Conservation (phyloP, 2,113 vertebrate species). For the Epinephelus fuscoguttatus region DNA sequence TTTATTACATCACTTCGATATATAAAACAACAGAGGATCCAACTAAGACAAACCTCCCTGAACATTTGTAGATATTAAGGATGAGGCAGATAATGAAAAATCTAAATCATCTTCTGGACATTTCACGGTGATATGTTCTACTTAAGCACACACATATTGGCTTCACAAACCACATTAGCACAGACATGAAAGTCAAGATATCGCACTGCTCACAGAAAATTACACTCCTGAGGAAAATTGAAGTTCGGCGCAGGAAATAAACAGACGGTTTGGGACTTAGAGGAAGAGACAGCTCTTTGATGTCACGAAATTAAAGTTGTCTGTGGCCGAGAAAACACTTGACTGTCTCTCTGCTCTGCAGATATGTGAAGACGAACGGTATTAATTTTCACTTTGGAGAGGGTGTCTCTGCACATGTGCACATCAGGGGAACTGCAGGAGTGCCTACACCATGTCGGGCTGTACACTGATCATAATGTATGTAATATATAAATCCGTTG, state of each 20-base stretch:
- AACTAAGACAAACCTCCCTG: slow-evolving; percentile 8
- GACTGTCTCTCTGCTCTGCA: background rate
- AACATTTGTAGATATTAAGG: slow-evolving; percentile 34
- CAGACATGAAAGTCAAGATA: slow-evolving; percentile 11
- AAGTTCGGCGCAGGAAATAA: slow-evolving; percentile 47
- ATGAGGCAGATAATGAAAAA: slow-evolving; percentile 43
- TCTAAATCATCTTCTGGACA: slow-evolving; percentile 23
- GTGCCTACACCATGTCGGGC: background rate
- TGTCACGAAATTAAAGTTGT: slow-evolving; percentile 39
- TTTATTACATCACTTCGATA: slow-evolving; percentile 24
- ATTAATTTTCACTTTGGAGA: background rate
- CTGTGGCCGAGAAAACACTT: slow-evolving; percentile 29
- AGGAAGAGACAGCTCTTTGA: slow-evolving; percentile 48
- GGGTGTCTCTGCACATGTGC: background rate
- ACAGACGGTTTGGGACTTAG: slow-evolving; percentile 43
- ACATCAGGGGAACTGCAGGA: background rate
- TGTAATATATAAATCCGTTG: slow-evolving; percentile 1
- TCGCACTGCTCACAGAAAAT: slow-evolving; percentile 26
- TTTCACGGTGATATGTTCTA: background rate
- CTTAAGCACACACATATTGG: background rate
- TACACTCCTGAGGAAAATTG: slow-evolving; percentile 16
- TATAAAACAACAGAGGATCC: slow-evolving; percentile 30
- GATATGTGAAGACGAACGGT: background rate
- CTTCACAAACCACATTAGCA: background rate
- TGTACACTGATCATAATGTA: background rate